Evolutionary conservation across 2,797 vertebrate species (phyloP), one percentile per base, ranked within the genome.

Genomic region (Hylomyscus alleni): DNA sequence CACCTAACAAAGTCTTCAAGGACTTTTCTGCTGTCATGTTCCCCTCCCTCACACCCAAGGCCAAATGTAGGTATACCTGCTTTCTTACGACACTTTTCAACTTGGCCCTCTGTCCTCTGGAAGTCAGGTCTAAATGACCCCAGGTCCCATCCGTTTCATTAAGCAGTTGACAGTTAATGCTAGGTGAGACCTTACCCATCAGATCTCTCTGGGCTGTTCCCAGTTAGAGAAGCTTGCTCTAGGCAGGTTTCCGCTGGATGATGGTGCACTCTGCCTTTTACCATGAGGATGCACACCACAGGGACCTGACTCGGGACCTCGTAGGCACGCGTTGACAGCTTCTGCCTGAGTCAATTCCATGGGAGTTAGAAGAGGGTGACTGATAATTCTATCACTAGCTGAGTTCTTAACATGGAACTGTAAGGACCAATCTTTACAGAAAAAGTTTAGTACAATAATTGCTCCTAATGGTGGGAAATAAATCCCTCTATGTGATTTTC

Each of bases 401-500:
- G 26, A 50, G 60, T 69, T 94, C 90, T 69, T 54, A 44, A 93
- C 80, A 91, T 80, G 89, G 67, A 58, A 67, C 56, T 17, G 2
- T 60, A 80, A 73, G 47, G 91, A 83, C 34, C 3, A 17, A 14
- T 91, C 94, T 85, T 85, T 94, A 75, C 60, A 77, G 83, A 88
- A 90, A 85, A 95, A 50, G n/a, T 8, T 91, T n/a, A 37, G 20
- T 78, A 31, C 62, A n/a, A 82, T 88, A 72, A 80, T 87, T 19
- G 3, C 40, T 24, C 65, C 44, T 76, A 34, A 54, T 29, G 60
- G 37, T 72, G 58, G 54, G 87, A 73, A 44, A 34, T 65, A 67
- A 54, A 65, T 91, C 29, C 77, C 58, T 90, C n/a, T 90, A 22
- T 56, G 20, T 80, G 84, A 77, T 34, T 69, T 3, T 73, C 15